A percentile compares a stretch with the other conserved stretches of the same genome.
These are phyloP conservation scores for Pseudomyrmex pallidus DNA, from an alignment of 1,140 invertebrate genomes.

Conservation along the genomic window DNA sequence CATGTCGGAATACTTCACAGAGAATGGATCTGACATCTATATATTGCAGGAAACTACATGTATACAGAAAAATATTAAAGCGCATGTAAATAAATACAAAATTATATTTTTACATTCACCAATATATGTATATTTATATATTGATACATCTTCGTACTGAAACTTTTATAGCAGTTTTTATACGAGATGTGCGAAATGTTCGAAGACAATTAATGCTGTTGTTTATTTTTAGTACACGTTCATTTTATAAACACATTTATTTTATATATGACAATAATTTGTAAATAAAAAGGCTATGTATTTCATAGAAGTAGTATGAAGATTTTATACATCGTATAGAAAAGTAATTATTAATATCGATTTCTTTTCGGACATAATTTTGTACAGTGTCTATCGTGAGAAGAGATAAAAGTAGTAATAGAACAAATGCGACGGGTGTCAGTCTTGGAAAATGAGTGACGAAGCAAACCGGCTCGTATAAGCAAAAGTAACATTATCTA, in stretches of 20 bases:
- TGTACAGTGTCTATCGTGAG: no score
- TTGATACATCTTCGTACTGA: no score
- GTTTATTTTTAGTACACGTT: no score
- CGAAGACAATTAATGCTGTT: no score
- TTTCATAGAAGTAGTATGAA: neutral
- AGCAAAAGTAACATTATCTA: neutral
- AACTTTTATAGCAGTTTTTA: no score
- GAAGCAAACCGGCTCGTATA: neutral
- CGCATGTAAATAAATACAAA: neutral
- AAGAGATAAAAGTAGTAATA: constrained; percentile 12
- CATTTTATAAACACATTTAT: no score
- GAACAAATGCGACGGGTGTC: neutral
- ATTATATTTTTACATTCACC: no score
- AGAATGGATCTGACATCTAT: neutral
- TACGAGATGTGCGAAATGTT: no score
- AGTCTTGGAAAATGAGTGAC: constrained; percentile 9
- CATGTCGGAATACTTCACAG: constrained; percentile 19
- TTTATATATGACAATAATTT: no score
- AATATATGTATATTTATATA: no score
- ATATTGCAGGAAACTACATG: neutral
- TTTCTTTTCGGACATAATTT: neutral
- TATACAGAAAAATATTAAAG: neutral
- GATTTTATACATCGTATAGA: neutral
- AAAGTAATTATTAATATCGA: constrained; percentile 19
- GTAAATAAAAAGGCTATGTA: no score